Conservation (phyloP, 2,113 vertebrate species). For the Phylloscopus whistleri region DNA sequence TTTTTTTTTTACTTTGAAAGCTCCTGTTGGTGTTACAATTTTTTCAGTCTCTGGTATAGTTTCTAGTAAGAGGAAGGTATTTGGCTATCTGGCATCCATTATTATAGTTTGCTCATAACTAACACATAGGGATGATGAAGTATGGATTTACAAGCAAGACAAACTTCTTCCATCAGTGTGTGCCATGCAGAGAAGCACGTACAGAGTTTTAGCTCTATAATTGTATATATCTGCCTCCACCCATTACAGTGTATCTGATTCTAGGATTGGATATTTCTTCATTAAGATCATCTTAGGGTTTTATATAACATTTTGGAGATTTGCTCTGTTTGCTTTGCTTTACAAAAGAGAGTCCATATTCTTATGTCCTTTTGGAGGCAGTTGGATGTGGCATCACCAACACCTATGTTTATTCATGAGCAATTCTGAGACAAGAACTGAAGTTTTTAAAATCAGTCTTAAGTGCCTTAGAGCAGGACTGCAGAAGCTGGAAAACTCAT, state of each 20-base stretch:
- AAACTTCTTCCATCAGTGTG: background rate
- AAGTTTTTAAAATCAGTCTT: background rate
- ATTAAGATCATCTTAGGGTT: background rate
- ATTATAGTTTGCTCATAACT: background rate
- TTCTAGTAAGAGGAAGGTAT: background rate
- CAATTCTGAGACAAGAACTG: background rate
- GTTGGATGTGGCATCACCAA: background rate
- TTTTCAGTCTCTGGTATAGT: background rate
- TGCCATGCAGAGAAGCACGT: background rate
- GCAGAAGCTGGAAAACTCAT: background rate
- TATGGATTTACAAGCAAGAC: background rate
- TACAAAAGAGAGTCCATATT: background rate
- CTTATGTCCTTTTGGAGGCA: rapidly evolving
- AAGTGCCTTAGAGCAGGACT: background rate
- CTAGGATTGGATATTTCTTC: background rate
- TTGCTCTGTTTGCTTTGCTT: background rate
- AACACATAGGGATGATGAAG: background rate
- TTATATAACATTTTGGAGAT: background rate
- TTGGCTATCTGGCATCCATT: background rate
- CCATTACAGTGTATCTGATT: background rate
- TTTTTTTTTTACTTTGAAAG: background rate
- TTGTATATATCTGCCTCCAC: background rate
- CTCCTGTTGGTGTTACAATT: background rate
- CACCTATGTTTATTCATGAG: background rate
- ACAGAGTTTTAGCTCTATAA: background rate